A percentile compares a stretch with the other conserved stretches of the same genome.
Evolutionary conservation across 2,797 vertebrate genomes (phyloP).

Genomic region (Spea hammondii): DNA sequence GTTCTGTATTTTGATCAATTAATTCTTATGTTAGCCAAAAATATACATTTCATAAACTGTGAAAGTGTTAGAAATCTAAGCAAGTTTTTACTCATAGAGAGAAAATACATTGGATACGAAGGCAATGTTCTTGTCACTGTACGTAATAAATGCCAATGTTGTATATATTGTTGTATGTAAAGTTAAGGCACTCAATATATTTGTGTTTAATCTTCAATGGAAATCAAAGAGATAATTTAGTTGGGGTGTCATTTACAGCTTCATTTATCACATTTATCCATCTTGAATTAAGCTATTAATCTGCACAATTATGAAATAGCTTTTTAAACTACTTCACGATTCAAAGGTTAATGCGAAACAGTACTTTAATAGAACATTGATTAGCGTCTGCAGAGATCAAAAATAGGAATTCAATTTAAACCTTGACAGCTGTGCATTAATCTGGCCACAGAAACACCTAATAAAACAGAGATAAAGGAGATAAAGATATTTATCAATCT

Average conservation of each 20-base stretch:
- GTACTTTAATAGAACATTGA: constrained; percentile 15
- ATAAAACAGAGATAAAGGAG: neutral
- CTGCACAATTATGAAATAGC: constrained; percentile 17
- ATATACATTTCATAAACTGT: neutral
- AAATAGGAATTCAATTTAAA: too few species aligned
- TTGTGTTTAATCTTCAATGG: constrained; percentile 33
- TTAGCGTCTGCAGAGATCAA: neutral
- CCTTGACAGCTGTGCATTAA: neutral
- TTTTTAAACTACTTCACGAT: neutral
- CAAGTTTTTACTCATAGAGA: neutral
- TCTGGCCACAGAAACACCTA: neutral
- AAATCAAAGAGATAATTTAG: neutral
- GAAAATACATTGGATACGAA: too few species aligned
- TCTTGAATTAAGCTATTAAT: constrained; percentile 26
- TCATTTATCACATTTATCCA: constrained; percentile 23
- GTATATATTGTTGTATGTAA: neutral
- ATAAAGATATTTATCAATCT: neutral
- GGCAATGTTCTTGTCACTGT: too few species aligned
- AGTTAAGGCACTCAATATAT: constrained; percentile 16
- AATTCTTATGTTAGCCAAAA: neutral
- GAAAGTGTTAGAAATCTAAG: neutral
- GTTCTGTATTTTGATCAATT: neutral
- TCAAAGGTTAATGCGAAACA: constrained; percentile 16
- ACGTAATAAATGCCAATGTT: too few species aligned
- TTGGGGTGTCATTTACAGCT: constrained; percentile 4